Evolutionary conservation across 2,888 invertebrate species (phyloP).

Genomic region (Tromatobia lineatoria): DNA sequence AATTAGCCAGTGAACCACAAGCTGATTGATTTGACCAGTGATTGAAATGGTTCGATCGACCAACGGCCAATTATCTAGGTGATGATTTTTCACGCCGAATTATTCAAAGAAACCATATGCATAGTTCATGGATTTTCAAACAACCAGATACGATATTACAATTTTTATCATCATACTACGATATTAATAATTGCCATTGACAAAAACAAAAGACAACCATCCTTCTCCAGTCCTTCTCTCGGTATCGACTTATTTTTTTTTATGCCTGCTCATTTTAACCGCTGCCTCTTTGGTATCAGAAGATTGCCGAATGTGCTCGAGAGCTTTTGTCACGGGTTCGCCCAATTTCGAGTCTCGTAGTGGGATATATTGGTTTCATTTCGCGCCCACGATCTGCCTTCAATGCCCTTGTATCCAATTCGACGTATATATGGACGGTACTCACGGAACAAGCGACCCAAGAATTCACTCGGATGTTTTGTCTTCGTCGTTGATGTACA

Average conservation of each 20-base stretch:
- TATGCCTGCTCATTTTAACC: not conserved
- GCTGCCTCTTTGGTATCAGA: slow-evolving; percentile 9
- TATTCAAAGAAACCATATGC: not conserved
- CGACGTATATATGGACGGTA: not conserved
- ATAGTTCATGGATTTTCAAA: not conserved
- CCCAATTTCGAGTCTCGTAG: slow-evolving; percentile 35
- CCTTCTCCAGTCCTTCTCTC: no score
- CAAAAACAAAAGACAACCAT: not conserved
- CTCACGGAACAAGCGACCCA: not conserved
- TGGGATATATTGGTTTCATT: slow-evolving; percentile 60
- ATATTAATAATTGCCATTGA: not conserved
- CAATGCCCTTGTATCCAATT: not conserved
- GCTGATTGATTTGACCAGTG: no score
- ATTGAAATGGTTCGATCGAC: no score
- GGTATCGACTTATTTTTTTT: not conserved
- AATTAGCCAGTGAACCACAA: no score
- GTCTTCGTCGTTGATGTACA: not conserved
- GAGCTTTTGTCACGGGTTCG: slow-evolving; percentile 28
- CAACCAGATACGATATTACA: not conserved
- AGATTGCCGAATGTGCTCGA: slow-evolving; percentile 22
- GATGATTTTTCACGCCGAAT: no score
- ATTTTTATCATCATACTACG: no score
- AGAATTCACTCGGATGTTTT: slow-evolving; percentile 16
- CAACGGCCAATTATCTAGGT: no score
- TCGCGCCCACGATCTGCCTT: slow-evolving; percentile 34